Percentiles rank a stretch among this genome's conserved stretches.
These are phyloP conservation scores for Gallinago nigripennis DNA, from an alignment of 2,797 vertebrate species.

Conservation along the genomic window DNA sequence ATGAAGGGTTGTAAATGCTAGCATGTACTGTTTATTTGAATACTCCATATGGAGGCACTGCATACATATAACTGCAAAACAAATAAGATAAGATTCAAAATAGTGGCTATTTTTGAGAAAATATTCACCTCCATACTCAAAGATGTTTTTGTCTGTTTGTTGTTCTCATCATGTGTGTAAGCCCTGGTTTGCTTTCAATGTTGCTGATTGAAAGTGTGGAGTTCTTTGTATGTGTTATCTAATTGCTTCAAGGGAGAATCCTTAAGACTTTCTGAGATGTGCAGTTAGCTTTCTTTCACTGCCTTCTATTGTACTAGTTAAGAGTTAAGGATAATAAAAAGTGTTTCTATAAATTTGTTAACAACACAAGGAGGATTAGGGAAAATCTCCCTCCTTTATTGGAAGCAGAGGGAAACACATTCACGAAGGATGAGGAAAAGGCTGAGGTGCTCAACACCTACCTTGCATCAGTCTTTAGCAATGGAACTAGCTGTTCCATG, in stretches of 20 bases:
- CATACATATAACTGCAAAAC: neutral
- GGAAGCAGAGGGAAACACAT: no score
- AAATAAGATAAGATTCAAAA: neutral
- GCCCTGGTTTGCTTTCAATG: neutral
- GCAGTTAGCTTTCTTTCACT: neutral
- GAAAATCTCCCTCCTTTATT: no score
- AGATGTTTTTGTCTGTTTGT: neutral
- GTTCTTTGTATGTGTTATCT: neutral
- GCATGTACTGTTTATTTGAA: neutral
- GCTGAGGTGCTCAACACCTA: no score
- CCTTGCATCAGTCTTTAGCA: no score
- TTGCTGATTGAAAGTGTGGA: neutral
- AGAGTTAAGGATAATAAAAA: neutral
- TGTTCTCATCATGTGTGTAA: neutral
- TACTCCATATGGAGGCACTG: neutral
- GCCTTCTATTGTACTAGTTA: neutral
- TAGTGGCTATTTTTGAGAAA: neutral
- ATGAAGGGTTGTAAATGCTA: neutral
- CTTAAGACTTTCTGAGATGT: neutral
- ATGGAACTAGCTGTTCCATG: no score
- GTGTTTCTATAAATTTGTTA: no score
- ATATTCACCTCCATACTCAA: neutral
- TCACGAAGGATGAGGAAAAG: no score
- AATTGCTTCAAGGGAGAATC: conserved; percentile 1
- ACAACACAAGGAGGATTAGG: no score